Percentiles rank a stretch among this genome's conserved stretches.
phyloP scores from a whole-genome alignment of 2,113 vertebrate species.

The Carollia perspicillata region DNA sequence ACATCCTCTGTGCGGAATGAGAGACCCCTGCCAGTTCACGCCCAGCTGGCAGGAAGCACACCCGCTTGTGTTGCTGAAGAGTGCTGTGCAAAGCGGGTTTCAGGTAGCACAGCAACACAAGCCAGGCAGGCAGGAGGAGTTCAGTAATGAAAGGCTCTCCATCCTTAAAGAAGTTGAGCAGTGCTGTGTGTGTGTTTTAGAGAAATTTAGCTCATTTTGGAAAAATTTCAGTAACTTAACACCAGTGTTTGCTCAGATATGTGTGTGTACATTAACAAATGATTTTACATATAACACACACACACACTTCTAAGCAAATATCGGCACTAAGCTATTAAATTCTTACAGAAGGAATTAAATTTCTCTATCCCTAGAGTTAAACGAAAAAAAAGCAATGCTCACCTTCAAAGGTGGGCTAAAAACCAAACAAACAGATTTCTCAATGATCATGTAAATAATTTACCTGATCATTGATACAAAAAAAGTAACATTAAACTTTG shows the following conservation, averaged over 20 bases:
- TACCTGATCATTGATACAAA: background rate
- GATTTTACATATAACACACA: background rate
- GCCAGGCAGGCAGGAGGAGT: background rate
- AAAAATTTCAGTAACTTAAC: background rate
- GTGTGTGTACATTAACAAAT: background rate
- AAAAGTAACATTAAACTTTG: background rate
- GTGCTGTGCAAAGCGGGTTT: background rate
- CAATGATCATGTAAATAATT: too few species aligned
- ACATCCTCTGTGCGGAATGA: background rate
- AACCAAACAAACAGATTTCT: background rate
- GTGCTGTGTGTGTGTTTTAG: background rate
- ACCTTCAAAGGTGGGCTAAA: background rate
- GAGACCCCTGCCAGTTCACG: background rate
- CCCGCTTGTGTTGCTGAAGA: background rate
- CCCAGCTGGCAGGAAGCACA: background rate
- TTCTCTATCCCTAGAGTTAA: background rate
- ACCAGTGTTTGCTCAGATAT: background rate
- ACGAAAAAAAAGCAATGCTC: background rate
- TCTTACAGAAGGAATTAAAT: background rate
- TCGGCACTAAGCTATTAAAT: background rate
- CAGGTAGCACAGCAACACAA: background rate
- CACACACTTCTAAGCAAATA: background rate
- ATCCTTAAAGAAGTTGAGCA: background rate
- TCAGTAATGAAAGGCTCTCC: background rate
- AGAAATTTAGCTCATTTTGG: background rate